Evolutionary conservation across 2,888 invertebrate species (phyloP), one percentile per base, ranked within the genome.

Genomic region (Sylvicola fuscatus): DNA sequence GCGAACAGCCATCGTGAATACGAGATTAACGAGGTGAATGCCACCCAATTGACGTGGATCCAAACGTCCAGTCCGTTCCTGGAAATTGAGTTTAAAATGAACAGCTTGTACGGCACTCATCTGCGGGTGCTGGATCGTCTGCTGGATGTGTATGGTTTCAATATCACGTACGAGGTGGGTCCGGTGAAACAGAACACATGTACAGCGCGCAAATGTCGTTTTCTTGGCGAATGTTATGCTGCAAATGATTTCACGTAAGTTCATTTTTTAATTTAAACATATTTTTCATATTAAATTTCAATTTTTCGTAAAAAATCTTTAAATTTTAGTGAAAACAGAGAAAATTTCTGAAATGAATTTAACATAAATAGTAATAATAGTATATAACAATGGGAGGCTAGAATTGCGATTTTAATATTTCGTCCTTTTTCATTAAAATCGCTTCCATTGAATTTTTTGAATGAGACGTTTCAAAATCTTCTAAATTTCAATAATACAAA

Each of bases 81-180:
- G 41, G 81, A 84, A 38, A 69, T 90, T 41, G 78, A 80, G 43
- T 70, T 90, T 46, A 62, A 66, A 31, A 65, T 87, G 46, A 65
- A 72, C 44, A 63, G 72, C 15, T 60, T 78, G 39, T 81, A 83
- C 51, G 81, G 82, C 7, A 78, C 81, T 21, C 86, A 90, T 58
- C 62, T 89, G 38, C 64, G 90, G 4, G 86, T 84, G 0, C 61
- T 84, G 42, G 72, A 80, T 49, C 72, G 77, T 37, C 66, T 89
- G 21, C 63, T 89, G 40, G 77, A 86, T 41, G 83, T 87, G 29
- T 87, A 79, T 51, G 90, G 90, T 11, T 89, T 92, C 62, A 90
- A 92, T 60, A 73, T 89, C 47, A 90, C 89, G 16, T 90, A 89
- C 53, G 83, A 87, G 51, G 75, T 87, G 44, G 58, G 65, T n/a